Evolutionary conservation across 2,797 vertebrate genomes (phyloP), one percentile per base, ranked within the genome.

Genomic region (Tapirus indicus): DNA sequence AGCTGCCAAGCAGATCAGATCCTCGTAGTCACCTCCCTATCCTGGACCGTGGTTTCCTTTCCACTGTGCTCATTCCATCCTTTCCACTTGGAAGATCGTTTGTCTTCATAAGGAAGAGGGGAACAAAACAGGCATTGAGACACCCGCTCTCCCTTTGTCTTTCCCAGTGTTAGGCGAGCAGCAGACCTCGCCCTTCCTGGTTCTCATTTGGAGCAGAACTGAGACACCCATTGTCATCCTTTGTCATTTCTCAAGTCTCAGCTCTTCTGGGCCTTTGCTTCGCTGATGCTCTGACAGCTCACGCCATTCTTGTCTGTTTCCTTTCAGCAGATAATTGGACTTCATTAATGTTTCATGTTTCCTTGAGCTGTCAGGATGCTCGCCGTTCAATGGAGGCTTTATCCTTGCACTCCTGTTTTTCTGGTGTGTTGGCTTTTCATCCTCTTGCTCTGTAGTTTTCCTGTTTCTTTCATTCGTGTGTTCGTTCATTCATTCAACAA

Each of bases 71-170:
- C 12, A 1, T 68, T 10, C 49, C 62, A 7, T 60, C 52, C 88
- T 78, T 79, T 82, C 88, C 64, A 20, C 80, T 41, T 41, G 86
- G 91, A 79, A 54, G 83, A 41, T 90, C 71, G 10, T 66, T 56
- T 52, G 78, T 94, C 91, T 91, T 58, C 54, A 14, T n/a, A 41
- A 69, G 79, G 95, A 80, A 68, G 56, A 86, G 25, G 25, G 89
- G 54, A 80, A 85, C 85, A 80, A 47, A 83, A 90, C 5, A 38
- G 66, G 85, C 62, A 44, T 7, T 7, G 56, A 77, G 79, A 56
- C 71, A 12, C 64, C 54, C 1, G 18, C 18, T 38, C 78, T 87
- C 83, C 16, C 88, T 60, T 38, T 18, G 64, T 91, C 77, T 80
- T 41, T 16, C 9, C 66, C 38, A 21, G 20, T 12, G 27, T 44